These are phyloP conservation scores for Tadarida brasiliensis DNA, from an alignment of 2,797 vertebrate genomes.

Conservation along the genomic window DNA sequence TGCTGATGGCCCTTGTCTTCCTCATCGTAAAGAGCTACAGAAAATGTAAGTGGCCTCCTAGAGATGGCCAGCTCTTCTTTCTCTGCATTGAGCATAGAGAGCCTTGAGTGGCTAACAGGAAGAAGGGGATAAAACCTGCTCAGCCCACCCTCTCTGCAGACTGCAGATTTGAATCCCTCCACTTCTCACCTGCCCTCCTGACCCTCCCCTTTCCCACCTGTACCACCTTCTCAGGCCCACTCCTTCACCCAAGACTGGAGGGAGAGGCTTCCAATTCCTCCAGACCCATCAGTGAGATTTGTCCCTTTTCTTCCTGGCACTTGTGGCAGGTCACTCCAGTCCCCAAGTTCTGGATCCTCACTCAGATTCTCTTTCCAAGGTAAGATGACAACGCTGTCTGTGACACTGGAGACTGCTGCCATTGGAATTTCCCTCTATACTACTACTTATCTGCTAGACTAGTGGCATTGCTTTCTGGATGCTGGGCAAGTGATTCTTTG, in stretches of 20 bases:
- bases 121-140: not conserved
- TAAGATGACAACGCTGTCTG: not conserved
- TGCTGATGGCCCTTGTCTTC: conserved; percentile 65
- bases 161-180: accelerated
- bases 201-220: not conserved
- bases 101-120: not conserved
- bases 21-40: conserved; percentile 65
- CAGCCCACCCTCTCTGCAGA: not conserved
- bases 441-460: not conserved
- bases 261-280: not conserved
- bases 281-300: not conserved
- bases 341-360: not conserved
- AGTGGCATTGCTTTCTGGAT: not conserved
- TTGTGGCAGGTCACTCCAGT: conserved; percentile 58
- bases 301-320: not conserved
- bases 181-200: not conserved
- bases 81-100: not conserved
- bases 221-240: not conserved
- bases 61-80: not conserved
- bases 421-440: not conserved
- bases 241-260: not conserved
- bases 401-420: not conserved
- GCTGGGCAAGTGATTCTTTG: not conserved
- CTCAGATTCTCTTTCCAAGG: conserved; percentile 36
- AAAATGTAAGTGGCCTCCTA: conserved; percentile 83